Conservation (phyloP, 2,888 invertebrate genomes). For the Dasysyrphus albostriatus region DNA sequence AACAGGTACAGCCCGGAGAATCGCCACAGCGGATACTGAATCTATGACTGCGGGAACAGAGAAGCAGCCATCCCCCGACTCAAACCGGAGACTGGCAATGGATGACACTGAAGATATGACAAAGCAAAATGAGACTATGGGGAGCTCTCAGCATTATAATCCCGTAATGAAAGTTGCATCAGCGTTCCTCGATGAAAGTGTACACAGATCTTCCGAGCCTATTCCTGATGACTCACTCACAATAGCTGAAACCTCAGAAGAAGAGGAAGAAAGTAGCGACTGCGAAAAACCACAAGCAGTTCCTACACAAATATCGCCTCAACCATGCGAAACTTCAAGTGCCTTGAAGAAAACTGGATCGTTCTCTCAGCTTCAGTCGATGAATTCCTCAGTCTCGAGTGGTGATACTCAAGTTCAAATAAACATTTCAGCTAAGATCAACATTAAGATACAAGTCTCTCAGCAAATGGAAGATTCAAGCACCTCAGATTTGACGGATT, state of each 20-base stretch:
- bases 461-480: conserved; percentile 62
- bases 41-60: conserved; percentile 47
- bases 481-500: conserved; percentile 23
- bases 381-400: conserved; percentile 40
- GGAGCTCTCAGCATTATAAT: conserved; percentile 31
- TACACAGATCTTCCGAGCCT: conserved; percentile 21
- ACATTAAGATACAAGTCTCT: conserved; percentile 82
- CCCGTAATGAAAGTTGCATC: conserved; percentile 42
- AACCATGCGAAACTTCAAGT: neutral
- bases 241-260: conserved; percentile 81
- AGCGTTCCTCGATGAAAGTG: conserved; percentile 51
- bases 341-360: conserved; percentile 41
- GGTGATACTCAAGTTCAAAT: conserved; percentile 78
- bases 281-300: neutral
- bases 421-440: conserved; percentile 83
- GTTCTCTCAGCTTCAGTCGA: neutral
- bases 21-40: conserved; percentile 59
- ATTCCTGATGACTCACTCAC: conserved; percentile 80
- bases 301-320: neutral
- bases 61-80: conserved; percentile 27
- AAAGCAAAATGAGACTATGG: conserved; percentile 21
- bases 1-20: conserved; percentile 32
- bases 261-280: conserved; percentile 67
- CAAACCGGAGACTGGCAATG: conserved; percentile 64
- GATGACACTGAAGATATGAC: conserved; percentile 77